phyloP scores from a whole-genome alignment of 2,797 vertebrate genomes.

The Phoebastria nigripes region DNA sequence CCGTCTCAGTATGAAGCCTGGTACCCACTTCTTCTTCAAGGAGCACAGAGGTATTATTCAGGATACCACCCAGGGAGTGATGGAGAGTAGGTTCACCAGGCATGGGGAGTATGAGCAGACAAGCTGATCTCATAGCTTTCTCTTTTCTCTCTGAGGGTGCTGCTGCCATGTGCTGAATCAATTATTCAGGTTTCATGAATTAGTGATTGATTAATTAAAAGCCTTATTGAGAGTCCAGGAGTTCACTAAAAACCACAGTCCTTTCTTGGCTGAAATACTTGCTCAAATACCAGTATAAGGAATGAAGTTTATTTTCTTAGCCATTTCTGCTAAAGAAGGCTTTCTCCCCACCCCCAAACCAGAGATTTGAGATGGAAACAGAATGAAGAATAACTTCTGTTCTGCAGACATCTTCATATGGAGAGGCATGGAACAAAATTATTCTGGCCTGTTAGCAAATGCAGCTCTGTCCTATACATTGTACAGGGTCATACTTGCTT shows the following conservation, averaged over 20 bases:
- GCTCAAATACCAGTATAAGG: background rate
- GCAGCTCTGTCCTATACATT: background rate
- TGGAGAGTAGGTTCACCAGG: background rate
- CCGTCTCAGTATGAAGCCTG: background rate
- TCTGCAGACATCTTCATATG: background rate
- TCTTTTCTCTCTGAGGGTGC: background rate
- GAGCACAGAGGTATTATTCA: background rate
- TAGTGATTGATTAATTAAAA: background rate
- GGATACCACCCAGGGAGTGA: background rate
- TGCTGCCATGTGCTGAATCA: background rate
- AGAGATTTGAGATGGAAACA: background rate
- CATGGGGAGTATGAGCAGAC: background rate
- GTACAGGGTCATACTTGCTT: background rate
- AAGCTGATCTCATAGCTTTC: background rate
- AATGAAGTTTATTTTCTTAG: background rate
- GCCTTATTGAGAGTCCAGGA: background rate
- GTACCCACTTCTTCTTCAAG: background rate
- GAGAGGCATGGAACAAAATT: background rate
- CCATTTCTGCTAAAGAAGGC: background rate
- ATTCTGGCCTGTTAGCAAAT: background rate
- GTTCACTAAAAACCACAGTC: background rate
- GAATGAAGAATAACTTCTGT: background rate
- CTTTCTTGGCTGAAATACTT: background rate
- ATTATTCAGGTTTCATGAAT: background rate
- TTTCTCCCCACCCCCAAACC: no score